Base-by-base conservation (phyloP, 2,888 invertebrate genomes). In the Orthonychiurus folsomi region DNA sequence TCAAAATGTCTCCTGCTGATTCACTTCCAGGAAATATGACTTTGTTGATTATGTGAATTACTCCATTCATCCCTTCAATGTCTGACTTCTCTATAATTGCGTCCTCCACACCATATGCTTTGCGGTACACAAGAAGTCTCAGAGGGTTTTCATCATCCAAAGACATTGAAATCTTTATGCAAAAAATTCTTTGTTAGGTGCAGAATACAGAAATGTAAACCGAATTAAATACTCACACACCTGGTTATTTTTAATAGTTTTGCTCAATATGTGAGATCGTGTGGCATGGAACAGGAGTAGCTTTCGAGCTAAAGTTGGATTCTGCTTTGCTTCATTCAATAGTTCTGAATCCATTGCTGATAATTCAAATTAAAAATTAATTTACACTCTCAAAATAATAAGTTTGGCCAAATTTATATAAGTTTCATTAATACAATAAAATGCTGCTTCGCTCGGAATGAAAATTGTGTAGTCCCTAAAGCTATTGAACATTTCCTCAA, bases 381-480 rank as follows among this genome's bases (percentile, higher is more conserved):
- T 59, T 48, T 23, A 9, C 3, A 3, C 23, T 50, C 3, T n/a
- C 26, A 5, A 27, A 3, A 27, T n/a, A n/a, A n/a, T n/a, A n/a
- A n/a, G n/a, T n/a, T n/a, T n/a, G n/a, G n/a, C n/a, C n/a, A 55
- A 54, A 24, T 23, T 55, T 20, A 50, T n/a, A 50, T 20, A 21
- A 59, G 24, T 25, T 52, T 50, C 12, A 50, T 28, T 50, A 75
- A 73, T 70, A 78, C 77, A 71, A 67, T 75, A 74, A 66, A 80
- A 78, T 2, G 81, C 81, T 18, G 75, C 75, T 66, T 80, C 79
- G 25, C 78, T 78, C 1, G 80, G 81, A 1, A 78, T 79, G 66
- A 81, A 81, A 54, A 81, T 61, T 1, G 81, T 80, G 64, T 77
- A 77, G 37, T 77, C 75, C 5, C 76, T 77, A 23, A 75, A 74